A percentile compares a stretch with the other conserved stretches of the same genome.
These are phyloP conservation scores for Pterostichus madidus DNA, from an alignment of 2,888 invertebrate genomes.

Conservation along the genomic window DNA sequence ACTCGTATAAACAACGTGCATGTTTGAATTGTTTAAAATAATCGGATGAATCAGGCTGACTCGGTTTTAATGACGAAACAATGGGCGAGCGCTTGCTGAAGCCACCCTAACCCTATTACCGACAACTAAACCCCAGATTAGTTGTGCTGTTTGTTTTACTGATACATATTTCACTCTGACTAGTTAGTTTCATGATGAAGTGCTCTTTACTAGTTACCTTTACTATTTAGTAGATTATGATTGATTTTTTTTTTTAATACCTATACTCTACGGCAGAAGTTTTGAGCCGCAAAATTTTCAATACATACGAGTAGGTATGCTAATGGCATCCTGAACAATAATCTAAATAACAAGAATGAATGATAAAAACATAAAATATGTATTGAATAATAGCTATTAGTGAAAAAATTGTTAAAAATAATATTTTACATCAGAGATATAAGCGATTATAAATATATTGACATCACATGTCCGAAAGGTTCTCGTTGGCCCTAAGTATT, in stretches of 20 bases:
- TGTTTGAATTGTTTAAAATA: conserved; percentile 1
- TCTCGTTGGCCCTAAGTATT: too few relatives aligned
- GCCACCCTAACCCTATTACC: conserved; percentile 28
- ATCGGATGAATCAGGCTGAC: conserved; percentile 17
- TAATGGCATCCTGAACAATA: too few relatives aligned
- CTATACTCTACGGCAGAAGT: neutral
- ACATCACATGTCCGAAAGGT: too few relatives aligned
- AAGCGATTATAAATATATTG: too few relatives aligned
- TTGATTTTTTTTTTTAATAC: neutral
- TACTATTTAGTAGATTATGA: neutral
- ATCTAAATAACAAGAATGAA: too few relatives aligned
- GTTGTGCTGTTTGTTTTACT: conserved; percentile 16
- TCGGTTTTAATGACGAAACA: conserved; percentile 33
- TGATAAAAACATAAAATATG: too few relatives aligned
- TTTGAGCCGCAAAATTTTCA: too few relatives aligned
- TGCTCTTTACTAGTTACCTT: neutral
- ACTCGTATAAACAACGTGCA: too few relatives aligned
- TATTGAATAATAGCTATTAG: too few relatives aligned
- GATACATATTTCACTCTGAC: conserved; percentile 22
- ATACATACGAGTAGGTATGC: too few relatives aligned
- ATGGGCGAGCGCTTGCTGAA: neutral
- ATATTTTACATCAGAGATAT: too few relatives aligned
- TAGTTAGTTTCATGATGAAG: neutral
- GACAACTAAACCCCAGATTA: conserved; percentile 36
- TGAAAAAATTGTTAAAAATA: too few relatives aligned